Conservation (phyloP, 2,888 invertebrate genomes). For the Megamerina dolium region DNA sequence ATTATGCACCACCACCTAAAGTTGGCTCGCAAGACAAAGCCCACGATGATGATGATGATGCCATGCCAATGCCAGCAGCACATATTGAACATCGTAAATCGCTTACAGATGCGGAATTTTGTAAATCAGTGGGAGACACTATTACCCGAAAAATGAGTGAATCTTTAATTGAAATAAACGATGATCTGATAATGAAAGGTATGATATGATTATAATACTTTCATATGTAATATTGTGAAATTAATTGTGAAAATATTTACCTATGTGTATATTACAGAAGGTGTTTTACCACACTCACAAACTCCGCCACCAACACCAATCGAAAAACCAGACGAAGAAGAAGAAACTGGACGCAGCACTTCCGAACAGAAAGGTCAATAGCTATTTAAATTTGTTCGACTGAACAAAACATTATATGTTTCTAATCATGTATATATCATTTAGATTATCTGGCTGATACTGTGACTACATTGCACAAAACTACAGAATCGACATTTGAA, state of each 20-base stretch:
- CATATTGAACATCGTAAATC: constrained; percentile 40
- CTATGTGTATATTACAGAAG: constrained; percentile 24
- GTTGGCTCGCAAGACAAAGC: background rate
- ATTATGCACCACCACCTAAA: background rate
- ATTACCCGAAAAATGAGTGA: constrained; percentile 47
- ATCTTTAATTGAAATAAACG: constrained; percentile 40
- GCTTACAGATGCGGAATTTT: constrained; percentile 46
- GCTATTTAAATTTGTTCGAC: too few species aligned
- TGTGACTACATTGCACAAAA: constrained; percentile 37
- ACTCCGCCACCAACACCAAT: constrained; percentile 49
- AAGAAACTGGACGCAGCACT: constrained; percentile 6
- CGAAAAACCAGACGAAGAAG: constrained; percentile 27
- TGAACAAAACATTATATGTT: background rate
- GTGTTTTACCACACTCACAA: constrained; percentile 43
- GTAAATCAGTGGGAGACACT: constrained; percentile 45
- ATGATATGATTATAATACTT: background rate
- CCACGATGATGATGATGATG: constrained; percentile 15
- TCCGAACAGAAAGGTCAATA: constrained; percentile 11
- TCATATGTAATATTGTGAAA: too few species aligned
- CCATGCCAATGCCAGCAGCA: constrained; percentile 29
- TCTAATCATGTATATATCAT: background rate
- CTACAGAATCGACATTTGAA: constrained; percentile 39
- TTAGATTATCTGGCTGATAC: constrained; percentile 36
- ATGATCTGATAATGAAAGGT: constrained; percentile 41
- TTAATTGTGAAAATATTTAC: background rate